Conservation (phyloP, 2,113 vertebrate species). For the Galbula dea region DNA sequence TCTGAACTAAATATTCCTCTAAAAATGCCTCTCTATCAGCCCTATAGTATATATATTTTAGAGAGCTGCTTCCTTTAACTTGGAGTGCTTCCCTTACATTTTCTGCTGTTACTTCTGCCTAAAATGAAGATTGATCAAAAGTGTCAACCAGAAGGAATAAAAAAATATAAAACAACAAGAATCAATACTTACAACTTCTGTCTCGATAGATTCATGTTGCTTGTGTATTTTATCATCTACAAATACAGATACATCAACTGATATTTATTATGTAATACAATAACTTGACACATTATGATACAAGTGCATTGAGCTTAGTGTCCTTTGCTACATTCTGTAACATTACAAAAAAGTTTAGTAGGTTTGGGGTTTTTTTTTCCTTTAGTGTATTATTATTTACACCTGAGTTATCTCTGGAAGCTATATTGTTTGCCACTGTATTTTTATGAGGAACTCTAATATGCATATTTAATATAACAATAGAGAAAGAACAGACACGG, state of each 20-base stretch:
- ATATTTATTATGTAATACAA: background rate
- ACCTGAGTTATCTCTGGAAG: background rate
- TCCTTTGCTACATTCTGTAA: background rate
- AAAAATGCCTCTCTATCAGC: background rate
- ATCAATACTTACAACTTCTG: background rate
- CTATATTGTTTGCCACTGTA: background rate
- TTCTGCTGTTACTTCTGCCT: background rate
- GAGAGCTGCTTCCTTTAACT: background rate
- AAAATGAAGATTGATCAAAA: background rate
- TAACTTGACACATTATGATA: background rate
- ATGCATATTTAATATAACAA: background rate
- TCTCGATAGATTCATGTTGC: background rate
- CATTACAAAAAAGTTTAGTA: background rate
- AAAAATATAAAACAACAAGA: background rate
- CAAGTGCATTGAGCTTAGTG: background rate
- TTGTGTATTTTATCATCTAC: background rate
- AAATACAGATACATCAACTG: background rate
- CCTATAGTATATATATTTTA: background rate
- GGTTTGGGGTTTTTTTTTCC: background rate
- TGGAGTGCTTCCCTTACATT: background rate
- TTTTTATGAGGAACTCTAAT: background rate
- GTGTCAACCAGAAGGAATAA: background rate
- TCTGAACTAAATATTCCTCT: background rate
- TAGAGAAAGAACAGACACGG: background rate
- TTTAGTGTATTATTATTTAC: background rate